Percentiles rank a stretch among this genome's conserved stretches.
phyloP scores from a whole-genome alignment of 2,888 invertebrate species.

The Alcis repandata region DNA sequence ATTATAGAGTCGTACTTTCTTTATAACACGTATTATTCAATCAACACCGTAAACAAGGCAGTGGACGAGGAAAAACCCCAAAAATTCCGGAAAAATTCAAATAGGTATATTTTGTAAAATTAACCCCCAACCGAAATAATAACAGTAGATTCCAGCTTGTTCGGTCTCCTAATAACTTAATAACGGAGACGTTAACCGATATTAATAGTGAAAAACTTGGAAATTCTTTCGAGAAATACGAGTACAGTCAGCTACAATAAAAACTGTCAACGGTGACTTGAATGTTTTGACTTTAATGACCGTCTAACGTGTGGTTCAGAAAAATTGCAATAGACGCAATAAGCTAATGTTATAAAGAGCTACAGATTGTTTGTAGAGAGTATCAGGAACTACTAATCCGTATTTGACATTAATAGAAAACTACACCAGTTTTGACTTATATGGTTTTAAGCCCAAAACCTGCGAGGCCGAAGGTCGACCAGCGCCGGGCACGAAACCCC shows the following conservation, averaged over 20 bases:
- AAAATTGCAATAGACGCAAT: too few species aligned
- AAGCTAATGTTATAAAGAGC: too few species aligned
- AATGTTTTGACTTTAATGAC: too few species aligned
- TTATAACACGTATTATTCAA: neutral
- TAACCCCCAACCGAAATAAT: neutral
- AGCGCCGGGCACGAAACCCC: too few species aligned
- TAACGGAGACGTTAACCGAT: neutral
- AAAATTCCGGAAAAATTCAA: neutral
- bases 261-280: neutral
- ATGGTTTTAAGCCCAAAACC: too few species aligned
- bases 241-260: neutral
- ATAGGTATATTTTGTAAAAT: neutral
- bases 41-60: neutral
- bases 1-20: neutral
- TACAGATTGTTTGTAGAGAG: too few species aligned
- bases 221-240: neutral
- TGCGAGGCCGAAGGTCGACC: too few species aligned
- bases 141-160: neutral
- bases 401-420: too few species aligned
- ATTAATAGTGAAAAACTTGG: neutral
- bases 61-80: neutral
- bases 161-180: slow-evolving; percentile 1
- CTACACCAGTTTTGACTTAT: too few species aligned
- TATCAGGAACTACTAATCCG: too few species aligned
- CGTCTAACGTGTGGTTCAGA: too few species aligned